phyloP scores from a whole-genome alignment of 2,797 vertebrate genomes.

The Coilia nasus region DNA sequence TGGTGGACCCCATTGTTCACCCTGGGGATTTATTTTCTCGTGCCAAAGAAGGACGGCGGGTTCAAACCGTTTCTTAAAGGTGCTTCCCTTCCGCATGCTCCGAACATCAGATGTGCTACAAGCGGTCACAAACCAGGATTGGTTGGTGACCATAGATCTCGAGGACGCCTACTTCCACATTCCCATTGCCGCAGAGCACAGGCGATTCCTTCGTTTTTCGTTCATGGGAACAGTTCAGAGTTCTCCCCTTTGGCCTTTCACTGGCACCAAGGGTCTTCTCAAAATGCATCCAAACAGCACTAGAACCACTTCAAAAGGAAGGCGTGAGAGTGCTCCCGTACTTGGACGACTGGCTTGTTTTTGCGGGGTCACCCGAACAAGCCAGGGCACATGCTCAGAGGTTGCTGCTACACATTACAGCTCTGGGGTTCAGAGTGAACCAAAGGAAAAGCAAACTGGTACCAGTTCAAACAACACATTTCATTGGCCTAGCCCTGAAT shows the following conservation, averaged over 20 bases:
- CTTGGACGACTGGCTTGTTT: not conserved
- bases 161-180: not conserved
- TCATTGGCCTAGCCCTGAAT: too few relatives aligned
- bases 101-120: not conserved
- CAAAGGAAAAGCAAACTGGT: not conserved
- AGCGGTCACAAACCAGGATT: not conserved
- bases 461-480: too few relatives aligned
- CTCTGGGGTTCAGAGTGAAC: not conserved
- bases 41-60: too few relatives aligned
- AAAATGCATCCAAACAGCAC: not conserved
- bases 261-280: too few relatives aligned
- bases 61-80: not conserved
- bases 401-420: not conserved
- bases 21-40: too few relatives aligned
- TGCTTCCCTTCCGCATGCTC: not conserved
- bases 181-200: too few relatives aligned
- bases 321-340: not conserved
- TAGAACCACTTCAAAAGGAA: not conserved
- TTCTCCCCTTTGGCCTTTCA: too few relatives aligned
- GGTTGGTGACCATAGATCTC: not conserved
- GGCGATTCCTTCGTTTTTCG: too few relatives aligned
- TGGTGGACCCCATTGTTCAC: too few relatives aligned
- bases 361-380: not conserved
- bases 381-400: not conserved
- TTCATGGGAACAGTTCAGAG: too few relatives aligned